Evolutionary conservation across 2,113 vertebrate genomes (phyloP).

Genomic region (Marcusenius ussheri): DNA sequence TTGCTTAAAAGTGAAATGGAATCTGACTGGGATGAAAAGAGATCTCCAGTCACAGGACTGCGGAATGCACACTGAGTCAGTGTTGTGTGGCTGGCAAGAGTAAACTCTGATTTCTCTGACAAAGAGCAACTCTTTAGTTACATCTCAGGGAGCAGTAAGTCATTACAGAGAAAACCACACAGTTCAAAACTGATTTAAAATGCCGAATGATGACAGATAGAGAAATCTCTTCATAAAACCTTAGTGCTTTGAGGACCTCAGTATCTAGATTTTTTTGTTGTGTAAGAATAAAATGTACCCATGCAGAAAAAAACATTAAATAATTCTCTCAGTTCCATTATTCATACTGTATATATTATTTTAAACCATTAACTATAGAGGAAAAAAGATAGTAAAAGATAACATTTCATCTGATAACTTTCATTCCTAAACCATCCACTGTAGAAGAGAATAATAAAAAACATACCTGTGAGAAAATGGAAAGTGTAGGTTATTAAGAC

Average conservation of each 20-base stretch:
- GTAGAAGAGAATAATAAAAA: conserved; percentile 37
- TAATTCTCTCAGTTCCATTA: conserved; percentile 22
- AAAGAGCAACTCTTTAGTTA: conserved; percentile 15
- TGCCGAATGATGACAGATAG: conserved; percentile 20
- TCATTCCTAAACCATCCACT: conserved; percentile 20
- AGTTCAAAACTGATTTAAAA: conserved; percentile 35
- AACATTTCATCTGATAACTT: conserved; percentile 36
- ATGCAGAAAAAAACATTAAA: conserved; percentile 7
- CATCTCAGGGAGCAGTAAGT: conserved; percentile 20
- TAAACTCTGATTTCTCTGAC: conserved; percentile 20
- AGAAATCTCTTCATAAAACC: conserved; percentile 28
- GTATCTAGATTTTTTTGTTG: conserved; percentile 13
- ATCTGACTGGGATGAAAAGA: background rate
- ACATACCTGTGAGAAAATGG: conserved; percentile 33
- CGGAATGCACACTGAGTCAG: background rate
- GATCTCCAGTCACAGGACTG: background rate
- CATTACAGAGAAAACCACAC: conserved; percentile 25
- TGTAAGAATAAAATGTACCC: background rate
- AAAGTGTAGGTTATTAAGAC: conserved; percentile 47
- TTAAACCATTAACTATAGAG: conserved; percentile 29
- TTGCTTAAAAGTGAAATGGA: background rate
- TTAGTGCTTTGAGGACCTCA: conserved; percentile 16
- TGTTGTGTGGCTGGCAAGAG: conserved; percentile 2
- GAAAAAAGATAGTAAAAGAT: conserved; percentile 13
- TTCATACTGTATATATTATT: conserved; percentile 28